phyloP scores from a whole-genome alignment of 1,140 invertebrate genomes.

The Drosophila guanche region DNA sequence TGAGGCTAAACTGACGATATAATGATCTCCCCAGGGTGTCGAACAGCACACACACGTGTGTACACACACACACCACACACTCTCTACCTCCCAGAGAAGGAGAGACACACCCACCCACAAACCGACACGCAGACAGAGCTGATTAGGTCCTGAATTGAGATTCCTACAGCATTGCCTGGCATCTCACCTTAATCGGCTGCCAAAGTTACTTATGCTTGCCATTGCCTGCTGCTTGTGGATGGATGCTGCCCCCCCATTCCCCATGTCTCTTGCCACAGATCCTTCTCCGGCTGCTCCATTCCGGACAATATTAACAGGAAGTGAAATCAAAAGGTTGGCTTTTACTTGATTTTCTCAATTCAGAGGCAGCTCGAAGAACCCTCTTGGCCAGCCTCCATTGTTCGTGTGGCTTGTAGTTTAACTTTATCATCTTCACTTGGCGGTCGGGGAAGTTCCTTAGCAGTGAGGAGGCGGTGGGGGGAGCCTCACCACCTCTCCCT shows the following conservation, averaged over 20 bases:
- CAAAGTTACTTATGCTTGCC: conserved; percentile 78
- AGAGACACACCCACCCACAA: neutral
- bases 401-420: conserved; percentile 71
- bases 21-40: conserved; percentile 76
- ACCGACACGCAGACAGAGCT: conserved; percentile 35
- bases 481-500: too few species aligned
- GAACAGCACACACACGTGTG: conserved; percentile 5
- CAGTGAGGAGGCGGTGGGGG: too few species aligned
- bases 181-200: conserved; percentile 80
- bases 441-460: conserved; percentile 54
- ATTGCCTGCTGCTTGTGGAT: conserved; percentile 24
- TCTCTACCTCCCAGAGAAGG: neutral
- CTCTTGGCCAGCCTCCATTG: conserved; percentile 40
- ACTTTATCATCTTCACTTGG: conserved; percentile 78
- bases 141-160: conserved; percentile 70
- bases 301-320: conserved; percentile 78
- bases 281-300: conserved; percentile 12
- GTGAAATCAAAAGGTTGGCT: conserved; percentile 81
- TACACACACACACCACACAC: conserved; percentile 2
- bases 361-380: conserved; percentile 30
- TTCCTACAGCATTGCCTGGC: conserved; percentile 73
- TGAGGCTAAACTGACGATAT: conserved; percentile 66
- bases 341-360: conserved; percentile 79
- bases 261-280: neutral
- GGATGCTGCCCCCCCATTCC: conserved; percentile 34